phyloP scores from a whole-genome alignment of 2,888 invertebrate genomes.

The Microctonus aethiopoides region DNA sequence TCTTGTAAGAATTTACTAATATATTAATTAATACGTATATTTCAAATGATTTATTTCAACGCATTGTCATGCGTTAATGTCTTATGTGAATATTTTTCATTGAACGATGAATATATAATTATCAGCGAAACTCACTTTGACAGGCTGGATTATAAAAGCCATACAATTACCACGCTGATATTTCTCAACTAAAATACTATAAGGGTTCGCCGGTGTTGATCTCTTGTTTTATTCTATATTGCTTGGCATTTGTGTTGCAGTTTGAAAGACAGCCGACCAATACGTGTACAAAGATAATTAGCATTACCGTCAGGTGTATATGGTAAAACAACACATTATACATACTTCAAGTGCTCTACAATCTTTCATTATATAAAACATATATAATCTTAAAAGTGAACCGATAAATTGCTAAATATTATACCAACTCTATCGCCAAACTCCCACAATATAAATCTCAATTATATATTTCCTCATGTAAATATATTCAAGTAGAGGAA shows the following conservation, averaged over 20 bases:
- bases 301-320: slow-evolving; percentile 2
- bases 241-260: neutral
- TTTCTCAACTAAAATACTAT: slow-evolving; percentile 34
- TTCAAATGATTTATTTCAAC: neutral
- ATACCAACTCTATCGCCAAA: neutral
- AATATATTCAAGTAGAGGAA: too few species aligned
- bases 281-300: slow-evolving; percentile 1
- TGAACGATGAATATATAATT: slow-evolving; percentile 23
- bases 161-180: slow-evolving; percentile 39
- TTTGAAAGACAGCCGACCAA: slow-evolving; percentile 7
- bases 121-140: slow-evolving; percentile 10
- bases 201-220: neutral
- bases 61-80: slow-evolving; percentile 22
- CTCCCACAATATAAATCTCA: neutral
- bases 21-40: too few species aligned
- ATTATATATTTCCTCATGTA: neutral
- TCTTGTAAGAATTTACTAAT: too few species aligned
- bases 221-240: neutral
- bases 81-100: slow-evolving; percentile 5
- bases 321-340: neutral
- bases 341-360: neutral
- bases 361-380: neutral
- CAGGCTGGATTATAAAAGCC: slow-evolving; percentile 17
- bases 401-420: slow-evolving; percentile 27
- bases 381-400: slow-evolving; percentile 37